Percentiles rank a stretch among this genome's conserved stretches.
These are phyloP conservation scores for Coecobrya sp. DNA, from an alignment of 2,888 invertebrate species.

Conservation along the genomic window DNA sequence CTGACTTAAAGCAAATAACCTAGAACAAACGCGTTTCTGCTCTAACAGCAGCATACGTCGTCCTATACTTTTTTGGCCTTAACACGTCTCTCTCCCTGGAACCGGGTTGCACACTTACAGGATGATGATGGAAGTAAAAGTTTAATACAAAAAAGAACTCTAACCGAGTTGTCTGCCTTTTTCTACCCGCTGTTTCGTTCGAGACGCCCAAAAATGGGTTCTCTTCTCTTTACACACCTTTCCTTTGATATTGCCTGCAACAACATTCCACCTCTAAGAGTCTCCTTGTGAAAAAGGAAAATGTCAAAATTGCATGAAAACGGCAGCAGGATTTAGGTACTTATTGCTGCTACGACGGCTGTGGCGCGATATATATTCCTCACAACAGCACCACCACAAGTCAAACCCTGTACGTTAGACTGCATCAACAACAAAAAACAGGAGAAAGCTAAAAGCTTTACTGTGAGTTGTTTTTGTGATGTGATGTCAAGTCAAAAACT, in stretches of 20 bases:
- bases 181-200: constrained; percentile 18
- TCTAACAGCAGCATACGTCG: neutral
- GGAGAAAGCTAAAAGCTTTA: constrained; percentile 33
- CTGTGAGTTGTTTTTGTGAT: neutral
- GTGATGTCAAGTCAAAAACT: constrained; percentile 35
- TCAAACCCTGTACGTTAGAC: neutral
- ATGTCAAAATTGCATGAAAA: constrained; percentile 80
- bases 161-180: neutral
- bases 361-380: neutral
- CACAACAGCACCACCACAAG: neutral
- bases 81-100: constrained; percentile 43
- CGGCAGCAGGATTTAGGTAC: constrained; percentile 18
- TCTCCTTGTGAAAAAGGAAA: constrained; percentile 58
- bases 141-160: constrained; percentile 8
- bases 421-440: constrained; percentile 8
- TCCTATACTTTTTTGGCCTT: constrained; percentile 32
- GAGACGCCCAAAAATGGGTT: constrained; percentile 52
- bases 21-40: constrained; percentile 26
- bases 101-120: constrained; percentile 5
- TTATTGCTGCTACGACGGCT: neutral
- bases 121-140: constrained; percentile 47
- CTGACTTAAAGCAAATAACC: constrained; percentile 68
- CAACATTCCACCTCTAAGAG: constrained; percentile 57
- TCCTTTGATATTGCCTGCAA: constrained; percentile 55
- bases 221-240: constrained; percentile 5